Evolutionary conservation across 1,140 invertebrate species (phyloP), one percentile per base, ranked within the genome.

Genomic region (Drosophila ambigua): DNA sequence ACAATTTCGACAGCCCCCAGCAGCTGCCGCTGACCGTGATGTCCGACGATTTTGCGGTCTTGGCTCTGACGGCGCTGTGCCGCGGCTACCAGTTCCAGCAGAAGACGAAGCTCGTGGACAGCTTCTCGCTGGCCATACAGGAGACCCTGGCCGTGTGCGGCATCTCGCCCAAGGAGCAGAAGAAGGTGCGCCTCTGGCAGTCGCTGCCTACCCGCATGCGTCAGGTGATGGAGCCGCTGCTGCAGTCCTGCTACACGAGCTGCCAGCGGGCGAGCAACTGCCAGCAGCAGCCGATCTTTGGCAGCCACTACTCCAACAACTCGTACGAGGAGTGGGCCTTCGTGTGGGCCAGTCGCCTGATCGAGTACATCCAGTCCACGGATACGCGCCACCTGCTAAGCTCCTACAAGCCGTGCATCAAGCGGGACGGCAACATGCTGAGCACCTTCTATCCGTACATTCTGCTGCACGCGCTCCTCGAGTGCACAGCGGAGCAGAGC

Each of bases 371-470:
- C 20, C 92, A 93, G 15, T 92, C 92, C 0, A 92, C 94, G 24
- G 92, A 92, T 24, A 93, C 93, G 15, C 92, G 92, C 15, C 92
- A 93, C 31, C 83, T 96, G 24, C 89, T 97, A 4, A 93, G 93
- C 41, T 94, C 94, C 1, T 96, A 95, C 28, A 93, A 94, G 67
- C 94, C 95, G 0, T 95, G 95, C 65, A 95, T 97, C 69, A 94
- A 94, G 44, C 93, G 94, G 58, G 95, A 96, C 80, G 93, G 94
- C 6, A 93, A 94, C 74, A 95, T 95, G 23, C 78, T 96, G 28
- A 94, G 95, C 77, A 94, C 95, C 44, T 96, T 96, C 84, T 92
- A 96, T 55, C 96, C 95, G 0, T 94, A 96, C 73, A 94, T 96
- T 46, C 83, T 96, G 11, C 78, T 95, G 2, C 94, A 95, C 76